phyloP scores from a whole-genome alignment of 1,140 invertebrate genomes.

The Diprion similis region DNA sequence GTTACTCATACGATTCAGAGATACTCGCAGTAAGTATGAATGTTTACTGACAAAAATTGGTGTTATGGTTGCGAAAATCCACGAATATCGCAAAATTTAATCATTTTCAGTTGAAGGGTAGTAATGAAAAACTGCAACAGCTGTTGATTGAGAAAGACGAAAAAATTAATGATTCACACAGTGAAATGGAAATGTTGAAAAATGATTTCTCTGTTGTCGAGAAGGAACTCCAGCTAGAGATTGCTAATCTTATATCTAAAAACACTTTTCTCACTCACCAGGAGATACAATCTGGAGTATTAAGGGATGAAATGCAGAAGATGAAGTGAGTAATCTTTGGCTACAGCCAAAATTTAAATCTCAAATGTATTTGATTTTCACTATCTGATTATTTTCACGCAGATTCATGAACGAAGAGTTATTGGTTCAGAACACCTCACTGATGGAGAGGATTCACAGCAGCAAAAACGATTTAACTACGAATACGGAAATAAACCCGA shows the following conservation, averaged over 20 bases:
- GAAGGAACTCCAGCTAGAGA: background rate
- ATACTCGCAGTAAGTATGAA: too few relatives aligned
- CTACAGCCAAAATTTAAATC: too few relatives aligned
- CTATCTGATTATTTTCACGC: background rate
- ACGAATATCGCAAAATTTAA: too few relatives aligned
- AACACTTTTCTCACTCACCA: background rate
- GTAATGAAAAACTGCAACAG: background rate
- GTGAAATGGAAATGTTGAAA: background rate
- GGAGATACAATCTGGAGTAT: background rate
- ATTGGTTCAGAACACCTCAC: background rate
- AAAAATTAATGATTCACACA: background rate
- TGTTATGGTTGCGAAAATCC: too few relatives aligned
- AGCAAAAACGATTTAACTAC: background rate
- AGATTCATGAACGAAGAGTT: slow-evolving; percentile 1
- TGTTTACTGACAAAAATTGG: too few relatives aligned
- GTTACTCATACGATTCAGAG: too few relatives aligned
- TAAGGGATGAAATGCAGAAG: background rate
- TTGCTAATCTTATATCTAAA: background rate
- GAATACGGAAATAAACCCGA: background rate
- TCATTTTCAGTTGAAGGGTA: background rate
- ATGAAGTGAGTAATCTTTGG: background rate
- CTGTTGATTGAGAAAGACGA: background rate
- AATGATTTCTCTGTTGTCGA: background rate
- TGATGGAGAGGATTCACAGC: background rate
- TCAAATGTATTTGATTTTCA: too few relatives aligned